Evolutionary conservation across 2,888 invertebrate genomes (phyloP).

Genomic region (Pandemis cinnamomeana): DNA sequence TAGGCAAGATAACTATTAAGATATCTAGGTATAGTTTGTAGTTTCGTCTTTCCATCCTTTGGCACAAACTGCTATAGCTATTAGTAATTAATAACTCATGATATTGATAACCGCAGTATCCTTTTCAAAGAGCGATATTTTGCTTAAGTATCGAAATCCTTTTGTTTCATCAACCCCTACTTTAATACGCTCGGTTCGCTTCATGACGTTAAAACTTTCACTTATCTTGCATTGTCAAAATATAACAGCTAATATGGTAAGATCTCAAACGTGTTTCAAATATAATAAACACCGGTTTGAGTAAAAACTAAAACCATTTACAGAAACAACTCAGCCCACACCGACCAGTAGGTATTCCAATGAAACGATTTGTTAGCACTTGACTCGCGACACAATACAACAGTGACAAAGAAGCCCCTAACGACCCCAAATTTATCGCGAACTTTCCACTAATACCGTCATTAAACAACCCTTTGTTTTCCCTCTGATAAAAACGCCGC

Average conservation of each 20-base stretch:
- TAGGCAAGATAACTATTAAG: neutral
- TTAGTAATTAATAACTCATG: neutral
- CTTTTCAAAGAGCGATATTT: neutral
- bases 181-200: no score
- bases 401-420: constrained; percentile 76
- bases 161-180: no score
- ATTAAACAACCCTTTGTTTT: constrained; percentile 83
- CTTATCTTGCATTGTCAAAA: neutral
- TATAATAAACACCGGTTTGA: neutral
- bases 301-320: constrained; percentile 11
- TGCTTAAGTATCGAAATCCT: neutral
- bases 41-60: neutral
- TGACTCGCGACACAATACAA: constrained; percentile 74
- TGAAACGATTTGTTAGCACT: constrained; percentile 63
- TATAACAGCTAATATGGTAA: neutral
- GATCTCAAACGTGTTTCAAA: neutral
- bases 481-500: constrained; percentile 79
- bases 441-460: constrained; percentile 82
- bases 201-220: neutral
- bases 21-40: neutral
- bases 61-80: neutral
- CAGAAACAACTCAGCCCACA: constrained; percentile 33
- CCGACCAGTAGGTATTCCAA: constrained; percentile 59
- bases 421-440: constrained; percentile 81
- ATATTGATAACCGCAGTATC: neutral